phyloP scores from a whole-genome alignment of 2,797 vertebrate genomes.

The Poeciliopsis infans region DNA sequence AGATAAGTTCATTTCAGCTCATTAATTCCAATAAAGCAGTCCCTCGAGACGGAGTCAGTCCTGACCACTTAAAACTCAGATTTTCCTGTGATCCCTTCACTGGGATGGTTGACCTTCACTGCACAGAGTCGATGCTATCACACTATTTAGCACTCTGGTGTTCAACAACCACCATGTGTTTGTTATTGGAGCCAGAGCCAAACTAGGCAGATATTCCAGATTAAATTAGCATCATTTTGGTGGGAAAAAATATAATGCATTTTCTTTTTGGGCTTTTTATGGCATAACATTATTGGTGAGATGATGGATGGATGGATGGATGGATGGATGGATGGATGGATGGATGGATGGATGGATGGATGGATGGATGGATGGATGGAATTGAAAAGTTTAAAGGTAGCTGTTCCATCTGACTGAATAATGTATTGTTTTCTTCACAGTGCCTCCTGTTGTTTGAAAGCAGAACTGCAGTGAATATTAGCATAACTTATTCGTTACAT shows the following conservation, averaged over 20 bases:
- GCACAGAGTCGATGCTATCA: neutral
- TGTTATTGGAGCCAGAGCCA: neutral
- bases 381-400: no score
- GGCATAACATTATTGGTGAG: neutral
- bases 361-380: no score
- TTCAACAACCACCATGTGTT: neutral
- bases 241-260: neutral
- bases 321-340: no score
- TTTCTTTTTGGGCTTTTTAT: neutral
- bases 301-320: no score
- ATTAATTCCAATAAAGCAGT: constrained; percentile 11
- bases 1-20: constrained; percentile 14
- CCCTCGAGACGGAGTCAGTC: neutral
- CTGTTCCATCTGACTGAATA: no score
- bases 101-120: constrained; percentile 11
- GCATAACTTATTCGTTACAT: neutral
- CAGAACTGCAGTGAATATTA: neutral
- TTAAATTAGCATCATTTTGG: neutral
- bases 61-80: neutral
- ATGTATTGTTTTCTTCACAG: neutral
- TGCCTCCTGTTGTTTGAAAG: neutral
- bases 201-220: neutral
- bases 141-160: neutral
- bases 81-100: constrained; percentile 2
- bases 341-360: no score